Evolutionary conservation across 2,113 vertebrate genomes (phyloP), one percentile per base, ranked within the genome.

Genomic region (Psilopsiagon aurifrons): DNA sequence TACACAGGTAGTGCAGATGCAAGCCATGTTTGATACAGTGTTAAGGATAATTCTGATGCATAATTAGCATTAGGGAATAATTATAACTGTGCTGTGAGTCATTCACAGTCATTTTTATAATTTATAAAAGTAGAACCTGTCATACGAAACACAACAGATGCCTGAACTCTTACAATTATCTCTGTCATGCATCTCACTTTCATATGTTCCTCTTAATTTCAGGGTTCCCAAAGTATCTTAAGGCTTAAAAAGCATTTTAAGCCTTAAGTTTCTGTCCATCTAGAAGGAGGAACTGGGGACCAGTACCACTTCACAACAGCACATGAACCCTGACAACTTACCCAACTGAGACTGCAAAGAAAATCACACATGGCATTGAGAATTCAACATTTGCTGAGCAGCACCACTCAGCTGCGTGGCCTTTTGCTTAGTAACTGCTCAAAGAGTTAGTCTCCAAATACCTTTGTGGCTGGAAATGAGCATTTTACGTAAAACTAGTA

Each of bases 11-110:
- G 37, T 4, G 44, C 51, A 25, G 63, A 33, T 9, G 47, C 63
- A 88, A 79, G 63, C 59, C 54, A 62, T 37, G 76, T 83, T 79
- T 88, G 63, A 67, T 33, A 46, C 37, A 89, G 66, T 7, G 6
- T 43, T 91, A 60, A 4, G 7, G 54, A 37, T 83, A 79, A 86
- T 83, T 94, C 83, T 77, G 71, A 94, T 44, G 83, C 29, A 41
- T 57, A 86, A 93, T 94, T 83, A 88, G 35, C 12, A 11, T 68
- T 86, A 15, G 41, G 59, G 54, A 86, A 59, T 83, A 92, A 95
- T 87, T 87, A 71, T 52, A 92, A 90, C 79, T 35, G 44, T 88
- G 59, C 79, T 83, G n/a, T 68, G 71, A 93, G 64, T 88, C 83
- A 86, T 5, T 64, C 67, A 57, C 37, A 86, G 35, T 43, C 44